Base-by-base conservation (phyloP, 2,888 invertebrate genomes). In the Microctonus hyperodae region DNA sequence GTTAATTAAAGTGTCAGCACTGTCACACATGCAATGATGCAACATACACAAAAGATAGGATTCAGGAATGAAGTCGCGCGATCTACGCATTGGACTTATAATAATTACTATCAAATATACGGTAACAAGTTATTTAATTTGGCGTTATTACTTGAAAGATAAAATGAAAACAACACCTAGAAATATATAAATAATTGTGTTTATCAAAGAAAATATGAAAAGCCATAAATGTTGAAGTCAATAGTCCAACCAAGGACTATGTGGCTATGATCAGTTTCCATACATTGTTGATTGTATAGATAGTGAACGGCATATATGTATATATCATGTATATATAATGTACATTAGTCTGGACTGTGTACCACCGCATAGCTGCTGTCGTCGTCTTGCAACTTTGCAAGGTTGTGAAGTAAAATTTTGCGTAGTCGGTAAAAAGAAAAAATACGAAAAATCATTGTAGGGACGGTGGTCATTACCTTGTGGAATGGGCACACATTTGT, bases 31-130 rank as follows among this genome's bases (percentile, higher is more conserved):
- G 50, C 2, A 50, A 50, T 50, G 9, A 48, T 20, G 58, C 5
- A 44, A 6, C 11, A 40, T 7, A n/a, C 44, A 33, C 20, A 62
- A 37, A 51, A 59, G 59, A 62, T 33, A 61, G 70, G 64, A 66
- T 74, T 73, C 33, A 61, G 70, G 64, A 66, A 74, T 73, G 70
- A 73, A 73, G 65, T 73, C 75, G 70, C 76, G 75, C 62, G 76
- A 58, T 68, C 59, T 76, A 70, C 76, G 76, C 70, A 64, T 73
- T 67, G 76, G 74, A 68, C 74, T 81, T 37, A 60, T 80, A 28
- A 59, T 80, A 63, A 65, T 81, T 57, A 76, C 77, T 31, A 71
- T 79, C 6, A 81, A 83, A 64, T 82, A 82, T 67, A 76, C 78
- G n/a, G 67, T 78, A 11, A 65, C 77, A 69, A 68, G 78, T 68